phyloP scores from a whole-genome alignment of 2,888 invertebrate species.

The Drosophila paucipuncta region DNA sequence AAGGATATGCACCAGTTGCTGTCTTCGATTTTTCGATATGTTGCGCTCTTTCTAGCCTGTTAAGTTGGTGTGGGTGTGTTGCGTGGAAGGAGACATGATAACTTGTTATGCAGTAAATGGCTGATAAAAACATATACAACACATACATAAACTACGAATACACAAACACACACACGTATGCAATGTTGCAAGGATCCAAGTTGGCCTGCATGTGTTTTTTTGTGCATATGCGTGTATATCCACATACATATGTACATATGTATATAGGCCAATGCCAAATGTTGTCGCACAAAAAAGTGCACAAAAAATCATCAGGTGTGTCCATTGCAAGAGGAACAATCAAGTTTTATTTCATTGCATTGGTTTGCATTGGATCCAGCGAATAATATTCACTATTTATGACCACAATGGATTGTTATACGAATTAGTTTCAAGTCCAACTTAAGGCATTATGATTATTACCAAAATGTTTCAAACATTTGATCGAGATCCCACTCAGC shows the following conservation, averaged over 20 bases:
- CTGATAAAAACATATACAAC: background rate
- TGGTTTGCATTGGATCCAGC: background rate
- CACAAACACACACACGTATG: background rate
- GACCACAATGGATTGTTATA: background rate
- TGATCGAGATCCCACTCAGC: background rate
- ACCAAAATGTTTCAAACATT: background rate
- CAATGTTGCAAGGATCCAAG: background rate
- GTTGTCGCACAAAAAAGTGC: slow-evolving; percentile 8
- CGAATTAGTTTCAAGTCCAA: background rate
- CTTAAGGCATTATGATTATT: background rate
- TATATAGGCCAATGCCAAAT: slow-evolving; percentile 1
- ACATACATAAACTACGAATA: background rate
- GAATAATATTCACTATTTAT: background rate
- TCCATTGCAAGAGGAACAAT: slow-evolving; percentile 31
- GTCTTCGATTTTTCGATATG: slow-evolving; percentile 46
- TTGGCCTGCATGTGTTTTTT: too few species aligned
- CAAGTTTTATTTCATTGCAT: slow-evolving; percentile 1
- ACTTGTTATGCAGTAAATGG: background rate
- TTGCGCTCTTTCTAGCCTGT: slow-evolving; percentile 12
- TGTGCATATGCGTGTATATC: background rate
- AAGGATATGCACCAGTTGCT: slow-evolving; percentile 57
- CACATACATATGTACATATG: slow-evolving; percentile 10
- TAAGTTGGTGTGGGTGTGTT: background rate
- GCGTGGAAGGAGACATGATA: background rate
- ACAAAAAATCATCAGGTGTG: slow-evolving; percentile 71